These are phyloP conservation scores for Peucedramus taeniatus DNA, from an alignment of 2,113 vertebrate genomes.

Conservation along the genomic window DNA sequence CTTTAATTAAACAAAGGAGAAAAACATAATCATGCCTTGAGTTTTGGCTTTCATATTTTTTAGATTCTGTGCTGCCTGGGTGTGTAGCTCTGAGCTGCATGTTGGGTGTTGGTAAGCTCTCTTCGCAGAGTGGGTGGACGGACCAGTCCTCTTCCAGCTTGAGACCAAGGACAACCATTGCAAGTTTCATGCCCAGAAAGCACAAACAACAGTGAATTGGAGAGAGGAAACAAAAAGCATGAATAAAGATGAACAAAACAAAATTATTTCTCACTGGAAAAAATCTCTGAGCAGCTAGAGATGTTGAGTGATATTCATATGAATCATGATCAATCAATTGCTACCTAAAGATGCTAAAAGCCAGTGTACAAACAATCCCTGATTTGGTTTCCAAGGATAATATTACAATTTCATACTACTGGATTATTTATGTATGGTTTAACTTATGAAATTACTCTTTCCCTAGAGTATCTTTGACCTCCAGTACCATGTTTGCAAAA, in stretches of 20 bases:
- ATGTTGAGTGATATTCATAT: not conserved
- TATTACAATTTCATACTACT: not conserved
- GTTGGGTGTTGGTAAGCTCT: not conserved
- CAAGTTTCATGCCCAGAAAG: not conserved
- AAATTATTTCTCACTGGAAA: not conserved
- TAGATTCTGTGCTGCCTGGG: not conserved
- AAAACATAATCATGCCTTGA: not conserved
- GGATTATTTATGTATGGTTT: not conserved
- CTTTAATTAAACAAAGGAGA: not conserved
- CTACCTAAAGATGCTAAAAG: not conserved
- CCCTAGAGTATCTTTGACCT: not conserved
- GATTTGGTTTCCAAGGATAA: not conserved
- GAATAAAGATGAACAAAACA: not conserved
- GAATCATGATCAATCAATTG: not conserved
- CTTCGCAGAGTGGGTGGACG: not conserved
- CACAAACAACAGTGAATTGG: not conserved
- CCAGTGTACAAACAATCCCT: not conserved
- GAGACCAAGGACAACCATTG: not conserved
- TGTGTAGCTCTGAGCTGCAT: not conserved
- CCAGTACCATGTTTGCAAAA: not conserved
- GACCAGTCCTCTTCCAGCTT: not conserved
- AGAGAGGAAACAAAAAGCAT: not conserved
- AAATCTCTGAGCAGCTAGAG: not conserved
- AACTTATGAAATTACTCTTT: not conserved
- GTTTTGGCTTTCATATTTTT: not conserved